Conservation (phyloP, 2,888 invertebrate genomes). For the Cantharis lateralis region DNA sequence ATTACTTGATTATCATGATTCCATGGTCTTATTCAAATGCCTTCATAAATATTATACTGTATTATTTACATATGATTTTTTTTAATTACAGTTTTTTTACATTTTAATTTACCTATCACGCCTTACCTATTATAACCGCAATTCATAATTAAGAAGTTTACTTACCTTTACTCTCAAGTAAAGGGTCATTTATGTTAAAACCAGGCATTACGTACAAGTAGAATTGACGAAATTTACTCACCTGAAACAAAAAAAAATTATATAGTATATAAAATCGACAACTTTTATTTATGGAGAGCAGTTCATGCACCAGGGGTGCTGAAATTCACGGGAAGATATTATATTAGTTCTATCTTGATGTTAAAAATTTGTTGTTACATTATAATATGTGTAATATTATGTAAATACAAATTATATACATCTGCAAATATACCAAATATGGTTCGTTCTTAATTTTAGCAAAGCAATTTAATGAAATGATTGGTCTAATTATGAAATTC, state of each 20-base stretch:
- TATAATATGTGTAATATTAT: no score
- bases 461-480: background rate
- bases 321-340: background rate
- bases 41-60: background rate
- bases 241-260: conserved; percentile 12
- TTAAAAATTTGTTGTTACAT: no score
- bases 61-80: background rate
- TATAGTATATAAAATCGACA: background rate
- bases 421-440: background rate
- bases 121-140: background rate
- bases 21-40: background rate
- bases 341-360: no score
- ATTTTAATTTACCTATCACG: background rate
- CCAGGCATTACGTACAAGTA: background rate
- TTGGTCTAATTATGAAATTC: background rate
- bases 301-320: background rate
- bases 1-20: background rate
- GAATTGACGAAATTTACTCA: conserved; percentile 4
- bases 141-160: background rate
- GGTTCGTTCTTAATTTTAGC: background rate
- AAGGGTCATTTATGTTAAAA: background rate
- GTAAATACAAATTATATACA: no score
- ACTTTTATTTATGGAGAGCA: background rate
- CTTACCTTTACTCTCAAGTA: background rate
- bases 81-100: background rate